Evolutionary conservation across 2,888 invertebrate species (phyloP).

Genomic region (Erebia epiphron): DNA sequence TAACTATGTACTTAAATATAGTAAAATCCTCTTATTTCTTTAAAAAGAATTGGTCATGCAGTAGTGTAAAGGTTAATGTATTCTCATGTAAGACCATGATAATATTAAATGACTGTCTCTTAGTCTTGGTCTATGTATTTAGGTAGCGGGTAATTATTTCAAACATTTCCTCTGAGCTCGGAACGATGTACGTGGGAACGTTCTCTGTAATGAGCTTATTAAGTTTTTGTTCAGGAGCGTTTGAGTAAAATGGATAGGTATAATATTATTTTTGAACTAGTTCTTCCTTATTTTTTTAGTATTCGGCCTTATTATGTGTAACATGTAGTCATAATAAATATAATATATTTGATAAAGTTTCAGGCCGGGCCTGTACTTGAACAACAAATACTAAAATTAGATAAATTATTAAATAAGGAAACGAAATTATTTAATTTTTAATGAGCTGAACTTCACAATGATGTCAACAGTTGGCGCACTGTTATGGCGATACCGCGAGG

Average conservation of each 20-base stretch:
- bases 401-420: no score
- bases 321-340: no score
- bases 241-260: conserved; percentile 30
- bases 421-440: no score
- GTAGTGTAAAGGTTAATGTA: neutral
- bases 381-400: no score
- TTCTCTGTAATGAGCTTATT: conserved; percentile 47
- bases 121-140: neutral
- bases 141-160: conserved; percentile 40
- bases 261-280: conserved; percentile 12
- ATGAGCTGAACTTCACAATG: no score
- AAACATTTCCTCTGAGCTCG: conserved; percentile 55
- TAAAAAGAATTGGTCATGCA: no score
- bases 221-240: conserved; percentile 39
- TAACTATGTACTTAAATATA: no score
- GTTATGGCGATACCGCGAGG: no score
- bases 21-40: no score
- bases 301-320: neutral
- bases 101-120: conserved; percentile 4
- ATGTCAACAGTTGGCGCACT: no score
- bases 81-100: neutral
- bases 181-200: conserved; percentile 64
- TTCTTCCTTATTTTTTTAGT: neutral
- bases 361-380: no score
- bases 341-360: no score